phyloP scores from a whole-genome alignment of 2,113 vertebrate species.

The Gobiocypris rarus region DNA sequence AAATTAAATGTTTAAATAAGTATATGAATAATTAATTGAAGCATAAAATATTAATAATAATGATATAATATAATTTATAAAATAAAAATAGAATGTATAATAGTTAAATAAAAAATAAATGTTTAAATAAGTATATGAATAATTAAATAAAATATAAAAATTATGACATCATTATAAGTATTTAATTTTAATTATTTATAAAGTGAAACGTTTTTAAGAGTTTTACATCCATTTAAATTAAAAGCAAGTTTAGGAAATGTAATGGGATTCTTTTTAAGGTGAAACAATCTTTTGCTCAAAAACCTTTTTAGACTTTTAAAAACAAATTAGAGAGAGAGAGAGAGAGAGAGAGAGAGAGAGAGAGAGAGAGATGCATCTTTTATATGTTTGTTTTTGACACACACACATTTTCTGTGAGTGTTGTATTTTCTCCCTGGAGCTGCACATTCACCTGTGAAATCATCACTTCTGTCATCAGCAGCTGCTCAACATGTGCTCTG shows the following conservation, averaged over 20 bases:
- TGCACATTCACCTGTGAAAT: conserved; percentile 60
- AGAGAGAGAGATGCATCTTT: background rate
- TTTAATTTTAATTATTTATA: too few species aligned
- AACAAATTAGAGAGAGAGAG: background rate
- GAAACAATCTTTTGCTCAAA: too few species aligned
- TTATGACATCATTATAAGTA: too few species aligned
- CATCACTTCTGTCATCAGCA: conserved; percentile 54
- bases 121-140: background rate
- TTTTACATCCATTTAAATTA: background rate
- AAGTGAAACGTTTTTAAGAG: too few species aligned
- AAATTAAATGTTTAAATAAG: background rate
- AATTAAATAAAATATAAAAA: background rate
- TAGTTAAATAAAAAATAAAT: background rate
- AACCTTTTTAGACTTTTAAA: background rate
- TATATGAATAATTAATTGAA: background rate
- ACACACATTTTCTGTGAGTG: background rate
- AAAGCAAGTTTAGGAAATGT: background rate
- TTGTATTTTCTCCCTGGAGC: conserved; percentile 29
- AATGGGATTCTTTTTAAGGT: background rate
- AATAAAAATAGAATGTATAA: background rate
- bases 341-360: too few species aligned
- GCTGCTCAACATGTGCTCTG: conserved; percentile 43
- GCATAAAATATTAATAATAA: too few species aligned
- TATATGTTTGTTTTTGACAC: background rate
- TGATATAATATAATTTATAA: too few species aligned